Evolutionary conservation across 1,140 invertebrate species (phyloP).

Genomic region (Drosophila serrata): DNA sequence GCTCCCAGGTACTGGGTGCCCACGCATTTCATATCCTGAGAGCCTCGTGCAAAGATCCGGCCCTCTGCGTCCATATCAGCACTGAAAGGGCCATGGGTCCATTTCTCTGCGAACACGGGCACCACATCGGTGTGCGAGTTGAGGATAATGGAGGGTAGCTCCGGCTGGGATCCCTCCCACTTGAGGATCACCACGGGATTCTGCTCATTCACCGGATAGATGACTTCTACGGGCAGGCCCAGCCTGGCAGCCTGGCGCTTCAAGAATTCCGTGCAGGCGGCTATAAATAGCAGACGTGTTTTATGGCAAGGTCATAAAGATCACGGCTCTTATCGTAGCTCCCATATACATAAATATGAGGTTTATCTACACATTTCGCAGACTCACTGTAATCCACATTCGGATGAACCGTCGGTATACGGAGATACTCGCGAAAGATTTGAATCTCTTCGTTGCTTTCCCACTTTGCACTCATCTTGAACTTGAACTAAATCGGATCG

Average conservation of each 20-base stretch:
- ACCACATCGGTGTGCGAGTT: conserved; percentile 97
- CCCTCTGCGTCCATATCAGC: conserved; percentile 91
- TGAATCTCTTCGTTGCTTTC: conserved; percentile 89
- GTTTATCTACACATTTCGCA: not conserved
- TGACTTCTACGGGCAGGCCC: conserved; percentile 87
- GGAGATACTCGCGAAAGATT: conserved; percentile 92
- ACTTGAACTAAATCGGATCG: conserved; percentile 5
- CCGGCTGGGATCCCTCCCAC: conserved; percentile 89
- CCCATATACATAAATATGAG: conserved; percentile 7
- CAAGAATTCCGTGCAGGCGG: conserved; percentile 88
- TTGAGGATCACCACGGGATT: conserved; percentile 92
- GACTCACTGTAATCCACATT: conserved; percentile 92
- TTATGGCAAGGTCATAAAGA: conserved; percentile 30
- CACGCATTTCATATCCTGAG: conserved; percentile 88
- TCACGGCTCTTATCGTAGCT: conserved; percentile 6
- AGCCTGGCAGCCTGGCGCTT: conserved; percentile 88
- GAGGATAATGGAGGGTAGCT: conserved; percentile 89
- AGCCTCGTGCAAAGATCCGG: conserved; percentile 92
- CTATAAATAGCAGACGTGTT: conserved; percentile 90
- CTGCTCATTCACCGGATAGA: conserved; percentile 69
- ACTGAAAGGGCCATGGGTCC: conserved; percentile 89
- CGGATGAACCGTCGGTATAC: conserved; percentile 93
- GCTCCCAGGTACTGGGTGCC: conserved; percentile 88
- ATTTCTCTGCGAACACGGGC: conserved; percentile 90
- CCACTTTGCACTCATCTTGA: conserved; percentile 67